Conservation (phyloP, 1,140 invertebrate species). For the Drosophila setifemur region DNA sequence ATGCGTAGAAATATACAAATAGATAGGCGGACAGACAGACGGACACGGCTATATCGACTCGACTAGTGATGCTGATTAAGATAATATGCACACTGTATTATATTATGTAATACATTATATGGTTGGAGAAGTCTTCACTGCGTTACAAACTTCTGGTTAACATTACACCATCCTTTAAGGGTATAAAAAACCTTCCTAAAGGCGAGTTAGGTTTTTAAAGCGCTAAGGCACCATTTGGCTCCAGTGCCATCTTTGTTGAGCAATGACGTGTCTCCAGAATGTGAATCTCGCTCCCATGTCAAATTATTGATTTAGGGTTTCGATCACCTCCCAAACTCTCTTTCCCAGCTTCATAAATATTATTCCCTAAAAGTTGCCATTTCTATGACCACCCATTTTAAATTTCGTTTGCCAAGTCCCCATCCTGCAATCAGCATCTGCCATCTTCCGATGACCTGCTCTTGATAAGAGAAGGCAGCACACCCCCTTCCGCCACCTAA, state of each 20-base stretch:
- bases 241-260: slow-evolving; percentile 9
- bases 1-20: too few species aligned
- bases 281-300: slow-evolving; percentile 28
- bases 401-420: not conserved
- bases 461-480: slow-evolving; percentile 58
- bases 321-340: not conserved
- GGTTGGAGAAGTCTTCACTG: too few species aligned
- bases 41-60: too few species aligned
- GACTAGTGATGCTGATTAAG: too few species aligned
- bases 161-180: too few species aligned
- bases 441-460: slow-evolving; percentile 66
- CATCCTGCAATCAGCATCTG: slow-evolving; percentile 36
- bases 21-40: too few species aligned
- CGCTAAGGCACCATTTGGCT: too few species aligned
- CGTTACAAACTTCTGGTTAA: too few species aligned
- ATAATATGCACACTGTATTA: too few species aligned
- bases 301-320: slow-evolving; percentile 26
- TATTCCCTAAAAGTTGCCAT: slow-evolving; percentile 53
- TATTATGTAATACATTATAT: too few species aligned
- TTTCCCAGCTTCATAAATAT: slow-evolving; percentile 27
- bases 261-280: slow-evolving; percentile 21
- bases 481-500: not conserved
- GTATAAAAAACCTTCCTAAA: too few species aligned
- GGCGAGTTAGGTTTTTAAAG: too few species aligned
- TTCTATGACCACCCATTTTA: slow-evolving; percentile 49